Percentiles rank a stretch among this genome's conserved stretches.
phyloP scores from a whole-genome alignment of 2,797 vertebrate species.

The Myotis planiceps region DNA sequence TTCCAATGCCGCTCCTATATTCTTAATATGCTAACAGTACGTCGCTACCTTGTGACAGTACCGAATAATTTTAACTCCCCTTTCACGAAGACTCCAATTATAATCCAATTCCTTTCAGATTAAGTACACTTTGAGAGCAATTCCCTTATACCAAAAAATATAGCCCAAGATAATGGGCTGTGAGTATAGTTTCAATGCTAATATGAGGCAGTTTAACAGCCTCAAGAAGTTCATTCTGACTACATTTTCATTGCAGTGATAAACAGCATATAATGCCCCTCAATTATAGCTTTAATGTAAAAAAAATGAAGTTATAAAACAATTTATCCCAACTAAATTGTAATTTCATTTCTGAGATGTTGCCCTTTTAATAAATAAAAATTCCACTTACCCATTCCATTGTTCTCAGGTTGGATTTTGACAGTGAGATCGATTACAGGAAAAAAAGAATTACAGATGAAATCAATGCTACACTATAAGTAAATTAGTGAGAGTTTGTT shows the following conservation, averaged over 20 bases:
- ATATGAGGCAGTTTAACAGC: constrained; percentile 85
- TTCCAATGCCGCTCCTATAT: constrained; percentile 43
- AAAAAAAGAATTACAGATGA: constrained; percentile 60
- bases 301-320: constrained; percentile 77
- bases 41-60: constrained; percentile 75
- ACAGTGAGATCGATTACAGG: constrained; percentile 66
- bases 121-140: constrained; percentile 85
- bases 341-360: constrained; percentile 76
- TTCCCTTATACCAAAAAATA: constrained; percentile 85
- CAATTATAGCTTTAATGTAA: constrained; percentile 80
- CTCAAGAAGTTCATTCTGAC: constrained; percentile 83
- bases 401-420: constrained; percentile 70
- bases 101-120: constrained; percentile 87
- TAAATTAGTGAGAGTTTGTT: constrained; percentile 66
- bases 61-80: constrained; percentile 84
- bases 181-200: constrained; percentile 85
- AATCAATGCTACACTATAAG: constrained; percentile 73
- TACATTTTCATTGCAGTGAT: constrained; percentile 83
- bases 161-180: constrained; percentile 83
- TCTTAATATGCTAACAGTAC: constrained; percentile 76
- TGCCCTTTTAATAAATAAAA: constrained; percentile 79
- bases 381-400: constrained; percentile 63
- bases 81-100: constrained; percentile 85
- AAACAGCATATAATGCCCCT: constrained; percentile 81
- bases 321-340: constrained; percentile 76